Percentiles rank a stretch among this genome's conserved stretches.
These are phyloP conservation scores for Ranitomeya variabilis DNA, from an alignment of 2,113 vertebrate species.

Conservation along the genomic window DNA sequence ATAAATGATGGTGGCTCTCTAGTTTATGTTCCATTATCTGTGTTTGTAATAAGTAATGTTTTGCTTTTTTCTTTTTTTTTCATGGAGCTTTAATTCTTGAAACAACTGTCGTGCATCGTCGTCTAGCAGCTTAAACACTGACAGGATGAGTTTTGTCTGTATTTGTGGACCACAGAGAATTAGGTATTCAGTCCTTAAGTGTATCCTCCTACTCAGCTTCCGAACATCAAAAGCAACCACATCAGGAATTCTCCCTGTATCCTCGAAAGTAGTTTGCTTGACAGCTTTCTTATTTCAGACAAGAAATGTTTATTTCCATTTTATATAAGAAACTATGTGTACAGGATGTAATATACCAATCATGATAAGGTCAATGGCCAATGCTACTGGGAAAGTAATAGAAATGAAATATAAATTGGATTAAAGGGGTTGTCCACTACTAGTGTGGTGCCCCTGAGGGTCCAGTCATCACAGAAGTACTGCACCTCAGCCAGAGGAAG, in stretches of 20 bases:
- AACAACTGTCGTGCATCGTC: background rate
- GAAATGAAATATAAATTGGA: background rate
- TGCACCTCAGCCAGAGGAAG: no score
- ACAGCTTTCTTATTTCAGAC: background rate
- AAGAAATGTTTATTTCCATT: background rate
- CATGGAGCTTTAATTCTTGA: constrained; percentile 16
- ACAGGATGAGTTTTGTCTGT: background rate
- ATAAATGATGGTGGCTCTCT: no score
- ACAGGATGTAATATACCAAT: background rate
- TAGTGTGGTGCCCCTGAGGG: no score
- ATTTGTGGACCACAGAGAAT: constrained; percentile 18
- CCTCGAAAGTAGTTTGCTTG: background rate
- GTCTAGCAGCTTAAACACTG: background rate
- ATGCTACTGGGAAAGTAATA: background rate
- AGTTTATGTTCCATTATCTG: background rate
- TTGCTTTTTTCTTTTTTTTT: background rate
- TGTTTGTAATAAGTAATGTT: background rate
- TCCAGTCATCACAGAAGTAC: no score
- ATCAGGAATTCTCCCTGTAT: constrained; percentile 2
- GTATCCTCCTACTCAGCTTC: background rate
- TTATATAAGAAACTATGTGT: background rate
- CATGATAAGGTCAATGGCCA: background rate
- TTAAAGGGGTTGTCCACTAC: no score
- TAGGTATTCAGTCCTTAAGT: background rate
- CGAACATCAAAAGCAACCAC: constrained; percentile 20